Base-by-base conservation (phyloP, 2,113 vertebrate species). In the Pseudorectes ferrugineus region DNA sequence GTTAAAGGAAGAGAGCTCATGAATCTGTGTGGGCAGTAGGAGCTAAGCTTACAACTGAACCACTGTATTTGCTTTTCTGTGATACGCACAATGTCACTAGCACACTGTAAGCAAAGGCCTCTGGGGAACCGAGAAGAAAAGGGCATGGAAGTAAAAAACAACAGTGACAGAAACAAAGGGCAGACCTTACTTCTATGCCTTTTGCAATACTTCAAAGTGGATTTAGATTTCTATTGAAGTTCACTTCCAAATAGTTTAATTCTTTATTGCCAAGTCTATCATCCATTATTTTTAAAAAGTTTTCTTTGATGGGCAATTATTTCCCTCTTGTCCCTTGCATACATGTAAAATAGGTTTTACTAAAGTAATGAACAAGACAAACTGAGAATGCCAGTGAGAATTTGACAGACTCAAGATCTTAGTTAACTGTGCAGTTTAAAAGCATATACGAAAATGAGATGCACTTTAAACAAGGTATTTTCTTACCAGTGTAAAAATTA, bases 161-260 rank as follows among this genome's bases (percentile, higher is more conserved):
- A 78, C 33, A 70, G 43, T 12, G 81, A 85, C 81, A 94, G 67
- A 85, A 93, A 79, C 74, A 94, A 92, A 95, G 70, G 66, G 77
- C 76, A 87, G 29, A 80, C 35, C 29, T 74, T 92, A 28, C 19
- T 52, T 68, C 48, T 65, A 12, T 1, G 11, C 18, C 40, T 75
- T 76, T 92, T 86, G 38, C 23, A 90, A 45, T 58, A 59, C 48
- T 83, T 85, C 48, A 48, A 65, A 92, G 55, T 16, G 4, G 20
- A 76, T 54, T 89, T 55, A 31, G 10, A 73, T 72, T 85, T 87
- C 71, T 40, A 36, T 8, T 76, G 46, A 89, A 38, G 38, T 71
- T 61, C 28, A 42, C 19, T 83, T 74, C 36, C 43, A 63, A 78
- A 57, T 4, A 67, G 54, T 54, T 74, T 28, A 45, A 93, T 81